A percentile compares a stretch with the other conserved stretches of the same genome.
Conservation (phyloP, 2,888 invertebrate genomes). For the Choristoneura rosaceana region DNA sequence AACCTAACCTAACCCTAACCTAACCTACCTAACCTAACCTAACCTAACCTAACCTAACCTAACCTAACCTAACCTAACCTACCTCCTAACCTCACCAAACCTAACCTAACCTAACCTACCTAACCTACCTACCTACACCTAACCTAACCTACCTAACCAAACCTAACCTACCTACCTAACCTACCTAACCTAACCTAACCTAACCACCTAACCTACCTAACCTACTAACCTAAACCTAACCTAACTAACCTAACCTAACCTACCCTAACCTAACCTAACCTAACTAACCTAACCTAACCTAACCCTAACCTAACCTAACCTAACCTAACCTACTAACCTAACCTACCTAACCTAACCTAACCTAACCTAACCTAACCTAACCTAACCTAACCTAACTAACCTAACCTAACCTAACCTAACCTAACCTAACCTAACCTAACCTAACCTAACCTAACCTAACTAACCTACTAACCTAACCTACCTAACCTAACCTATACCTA, state of each 20-base stretch:
- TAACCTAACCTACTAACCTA: constrained; percentile 27
- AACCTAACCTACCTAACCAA: no score
- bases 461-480: constrained; percentile 19
- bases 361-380: constrained; percentile 31
- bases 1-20: no score
- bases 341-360: constrained; percentile 29
- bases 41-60: no score
- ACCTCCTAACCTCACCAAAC: no score
- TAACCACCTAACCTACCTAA: no score
- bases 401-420: constrained; percentile 36
- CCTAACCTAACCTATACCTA: constrained; percentile 13
- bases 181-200: constrained; percentile 31
- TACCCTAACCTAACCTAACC: constrained; percentile 19
- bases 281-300: constrained; percentile 34
- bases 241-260: constrained; percentile 28
- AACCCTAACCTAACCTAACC: constrained; percentile 35
- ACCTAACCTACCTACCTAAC: no score
- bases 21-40: no score
- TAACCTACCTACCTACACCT: no score
- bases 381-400: constrained; percentile 34
- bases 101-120: no score
- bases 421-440: constrained; percentile 43
- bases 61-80: no score
- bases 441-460: constrained; percentile 34
- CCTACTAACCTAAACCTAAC: constrained; percentile 18